These are phyloP conservation scores for Corythoichthys haematopterus DNA, from an alignment of 2,113 vertebrate species.

Conservation along the genomic window DNA sequence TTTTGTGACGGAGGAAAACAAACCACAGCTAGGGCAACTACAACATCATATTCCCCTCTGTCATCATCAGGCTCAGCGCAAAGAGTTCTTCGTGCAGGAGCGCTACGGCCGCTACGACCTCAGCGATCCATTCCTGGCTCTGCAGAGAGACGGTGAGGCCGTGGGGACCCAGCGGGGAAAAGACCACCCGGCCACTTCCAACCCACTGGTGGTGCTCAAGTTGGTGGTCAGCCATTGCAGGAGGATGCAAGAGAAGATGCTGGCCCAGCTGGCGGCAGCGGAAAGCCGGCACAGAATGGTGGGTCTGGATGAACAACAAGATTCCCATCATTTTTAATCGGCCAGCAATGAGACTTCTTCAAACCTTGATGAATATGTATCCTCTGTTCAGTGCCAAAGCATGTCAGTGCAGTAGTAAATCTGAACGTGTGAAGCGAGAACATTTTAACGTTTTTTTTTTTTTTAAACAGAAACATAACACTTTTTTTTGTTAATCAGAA, in stretches of 20 bases:
- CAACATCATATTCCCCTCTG: slow-evolving; percentile 1
- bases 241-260: slow-evolving; percentile 94
- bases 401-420: no score
- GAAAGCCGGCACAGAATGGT: slow-evolving; percentile 93
- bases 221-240: slow-evolving; percentile 94
- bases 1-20: neutral
- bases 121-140: slow-evolving; percentile 88
- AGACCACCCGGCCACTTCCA: slow-evolving; percentile 74
- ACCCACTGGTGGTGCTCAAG: slow-evolving; percentile 85
- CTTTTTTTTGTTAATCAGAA: no score
- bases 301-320: slow-evolving; percentile 18
- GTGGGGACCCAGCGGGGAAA: slow-evolving; percentile 70
- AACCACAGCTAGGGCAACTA: neutral
- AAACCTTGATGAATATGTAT: neutral
- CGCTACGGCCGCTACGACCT: slow-evolving; percentile 93
- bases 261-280: slow-evolving; percentile 88
- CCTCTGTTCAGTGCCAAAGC: neutral
- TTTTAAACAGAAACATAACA: no score
- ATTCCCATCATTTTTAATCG: neutral
- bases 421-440: no score
- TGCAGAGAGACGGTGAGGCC: slow-evolving; percentile 89
- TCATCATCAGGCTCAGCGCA: slow-evolving; percentile 80
- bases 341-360: no score
- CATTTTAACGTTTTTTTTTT: no score
- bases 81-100: slow-evolving; percentile 87